Evolutionary conservation across 2,113 vertebrate species (phyloP).

Genomic region (Siniperca chuatsi): DNA sequence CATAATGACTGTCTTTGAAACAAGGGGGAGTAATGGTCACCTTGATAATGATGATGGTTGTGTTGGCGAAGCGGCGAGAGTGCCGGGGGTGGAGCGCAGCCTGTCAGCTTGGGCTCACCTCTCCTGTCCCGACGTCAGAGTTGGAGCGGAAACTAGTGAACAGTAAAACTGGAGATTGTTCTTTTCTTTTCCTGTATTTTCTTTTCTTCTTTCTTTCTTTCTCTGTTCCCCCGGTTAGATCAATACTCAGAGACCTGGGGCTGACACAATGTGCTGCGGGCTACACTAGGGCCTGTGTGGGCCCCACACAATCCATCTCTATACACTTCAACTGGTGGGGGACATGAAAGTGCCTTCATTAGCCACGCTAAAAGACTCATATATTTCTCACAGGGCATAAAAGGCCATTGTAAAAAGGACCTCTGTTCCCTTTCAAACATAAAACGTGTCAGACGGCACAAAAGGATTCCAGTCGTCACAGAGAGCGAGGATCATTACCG

Average conservation of each 20-base stretch:
- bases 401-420: constrained; percentile 82
- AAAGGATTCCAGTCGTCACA: constrained; percentile 78
- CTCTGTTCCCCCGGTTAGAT: constrained; percentile 47
- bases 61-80: constrained; percentile 43
- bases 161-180: constrained; percentile 42
- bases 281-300: constrained; percentile 61
- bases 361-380: constrained; percentile 78
- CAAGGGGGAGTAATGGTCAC: constrained; percentile 77
- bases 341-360: constrained; percentile 82
- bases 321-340: constrained; percentile 68
- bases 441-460: constrained; percentile 81
- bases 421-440: constrained; percentile 82
- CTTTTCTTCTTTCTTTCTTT: constrained; percentile 24
- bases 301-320: constrained; percentile 74
- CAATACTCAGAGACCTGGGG: constrained; percentile 55
- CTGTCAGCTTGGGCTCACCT: constrained; percentile 57
- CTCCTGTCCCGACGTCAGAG: constrained; percentile 25
- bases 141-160: constrained; percentile 40
- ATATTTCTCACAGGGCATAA: constrained; percentile 83
- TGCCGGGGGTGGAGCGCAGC: constrained; percentile 27
- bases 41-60: constrained; percentile 76
- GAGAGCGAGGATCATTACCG: constrained; percentile 75
- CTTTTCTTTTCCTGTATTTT: constrained; percentile 42
- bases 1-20: constrained; percentile 78
- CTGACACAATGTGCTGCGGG: constrained; percentile 65